Evolutionary conservation across 2,113 vertebrate genomes (phyloP).

Genomic region (Psilopogon haemacephalus): DNA sequence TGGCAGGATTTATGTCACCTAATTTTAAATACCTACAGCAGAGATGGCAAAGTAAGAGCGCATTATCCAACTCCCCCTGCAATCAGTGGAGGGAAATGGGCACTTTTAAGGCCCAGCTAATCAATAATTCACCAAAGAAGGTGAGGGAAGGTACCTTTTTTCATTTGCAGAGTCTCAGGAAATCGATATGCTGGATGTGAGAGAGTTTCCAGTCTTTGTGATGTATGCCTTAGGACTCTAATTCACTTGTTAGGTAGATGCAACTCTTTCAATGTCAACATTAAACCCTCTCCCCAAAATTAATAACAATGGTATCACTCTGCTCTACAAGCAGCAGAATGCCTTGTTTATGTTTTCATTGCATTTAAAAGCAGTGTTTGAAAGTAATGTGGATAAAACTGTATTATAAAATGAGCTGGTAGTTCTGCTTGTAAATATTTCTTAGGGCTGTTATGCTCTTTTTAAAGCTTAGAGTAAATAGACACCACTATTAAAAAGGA

Average conservation of each 20-base stretch:
- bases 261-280: neutral
- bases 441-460: neutral
- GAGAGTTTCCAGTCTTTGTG: neutral
- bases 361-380: neutral
- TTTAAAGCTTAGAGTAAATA: slow-evolving; percentile 42
- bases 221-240: neutral
- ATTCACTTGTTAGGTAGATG: neutral
- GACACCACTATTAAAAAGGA: slow-evolving; percentile 22
- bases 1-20: slow-evolving; percentile 15
- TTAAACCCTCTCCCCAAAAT: neutral
- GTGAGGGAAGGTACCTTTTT: neutral
- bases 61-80: slow-evolving; percentile 30
- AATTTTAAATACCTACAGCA: slow-evolving; percentile 17
- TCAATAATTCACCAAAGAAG: slow-evolving; percentile 58
- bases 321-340: neutral
- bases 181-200: slow-evolving; percentile 12
- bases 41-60: slow-evolving; percentile 24
- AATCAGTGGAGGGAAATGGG: slow-evolving; percentile 34
- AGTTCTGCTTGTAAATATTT: slow-evolving; percentile 45
- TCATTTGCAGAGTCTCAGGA: neutral
- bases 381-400: neutral
- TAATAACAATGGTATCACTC: neutral
- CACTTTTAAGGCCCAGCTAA: slow-evolving; percentile 18
- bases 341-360: neutral
- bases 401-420: neutral